Evolutionary conservation across 2,888 invertebrate genomes (phyloP).

Genomic region (Ditula angustiorana): DNA sequence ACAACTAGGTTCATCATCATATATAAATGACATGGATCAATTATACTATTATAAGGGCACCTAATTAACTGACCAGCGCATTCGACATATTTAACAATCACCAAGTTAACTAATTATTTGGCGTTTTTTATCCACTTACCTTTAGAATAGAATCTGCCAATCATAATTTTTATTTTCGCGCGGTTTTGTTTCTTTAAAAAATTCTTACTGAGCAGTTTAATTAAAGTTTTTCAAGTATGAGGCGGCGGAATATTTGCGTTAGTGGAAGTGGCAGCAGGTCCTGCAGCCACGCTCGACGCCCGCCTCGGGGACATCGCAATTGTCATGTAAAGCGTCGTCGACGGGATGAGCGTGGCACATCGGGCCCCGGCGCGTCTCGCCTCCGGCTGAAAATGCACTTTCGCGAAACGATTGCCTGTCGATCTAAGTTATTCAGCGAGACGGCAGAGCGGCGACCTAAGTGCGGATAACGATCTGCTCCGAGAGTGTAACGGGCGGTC

Average conservation of each 20-base stretch:
- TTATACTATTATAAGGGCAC: too few relatives aligned
- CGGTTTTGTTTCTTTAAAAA: too few relatives aligned
- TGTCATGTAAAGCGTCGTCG: conserved; percentile 79
- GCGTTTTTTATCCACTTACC: too few relatives aligned
- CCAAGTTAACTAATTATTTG: too few relatives aligned
- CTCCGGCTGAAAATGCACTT: conserved; percentile 83
- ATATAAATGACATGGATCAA: too few relatives aligned
- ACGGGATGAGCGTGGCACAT: conserved; percentile 63
- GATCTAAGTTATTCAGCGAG: conserved; percentile 73
- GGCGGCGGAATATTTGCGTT: conserved; percentile 56
- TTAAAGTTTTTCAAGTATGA: conserved; percentile 44
- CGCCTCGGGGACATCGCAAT: conserved; percentile 76
- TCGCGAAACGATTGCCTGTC: conserved; percentile 79
- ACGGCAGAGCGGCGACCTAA: conserved; percentile 61
- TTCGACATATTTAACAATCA: too few relatives aligned
- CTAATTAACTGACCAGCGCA: too few relatives aligned
- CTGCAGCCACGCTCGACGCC: conserved; percentile 54
- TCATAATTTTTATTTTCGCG: too few relatives aligned
- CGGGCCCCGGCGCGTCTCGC: conserved; percentile 60
- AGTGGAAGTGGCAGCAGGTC: conserved; percentile 50
- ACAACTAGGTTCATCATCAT: too few relatives aligned
- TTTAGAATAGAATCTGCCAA: too few relatives aligned
- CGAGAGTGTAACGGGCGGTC: conserved; percentile 55
- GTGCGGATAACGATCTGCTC: conserved; percentile 71
- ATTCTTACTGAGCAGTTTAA: conserved; percentile 15